Conservation (phyloP, 2,888 invertebrate genomes). For the Lapara coniferarum region DNA sequence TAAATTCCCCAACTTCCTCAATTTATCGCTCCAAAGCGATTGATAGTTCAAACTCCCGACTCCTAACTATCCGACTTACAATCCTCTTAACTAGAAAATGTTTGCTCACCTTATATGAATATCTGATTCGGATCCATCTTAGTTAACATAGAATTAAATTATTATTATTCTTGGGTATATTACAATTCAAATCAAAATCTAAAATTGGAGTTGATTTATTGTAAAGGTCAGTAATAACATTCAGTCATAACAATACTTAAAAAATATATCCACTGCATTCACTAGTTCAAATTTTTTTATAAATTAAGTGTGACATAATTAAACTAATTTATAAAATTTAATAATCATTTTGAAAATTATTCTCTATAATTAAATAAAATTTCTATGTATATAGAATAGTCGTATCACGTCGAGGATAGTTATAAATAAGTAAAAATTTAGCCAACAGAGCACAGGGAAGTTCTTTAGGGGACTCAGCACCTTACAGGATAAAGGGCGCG, state of each 20-base stretch:
- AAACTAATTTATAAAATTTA: too few relatives aligned
- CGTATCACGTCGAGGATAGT: too few relatives aligned
- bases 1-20: slow-evolving; percentile 35
- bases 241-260: too few relatives aligned
- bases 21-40: slow-evolving; percentile 51
- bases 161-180: not conserved
- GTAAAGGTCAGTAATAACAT: too few relatives aligned
- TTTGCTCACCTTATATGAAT: slow-evolving; percentile 55
- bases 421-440: slow-evolving; percentile 8
- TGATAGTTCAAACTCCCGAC: slow-evolving; percentile 61
- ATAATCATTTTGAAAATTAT: too few relatives aligned
- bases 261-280: too few relatives aligned
- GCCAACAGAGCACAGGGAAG: not conserved
- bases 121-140: slow-evolving; percentile 33
- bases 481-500: slow-evolving; percentile 8
- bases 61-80: slow-evolving; percentile 35
- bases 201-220: too few relatives aligned
- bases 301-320: too few relatives aligned
- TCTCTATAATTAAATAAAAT: too few relatives aligned
- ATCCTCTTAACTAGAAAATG: slow-evolving; percentile 45
- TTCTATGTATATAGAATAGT: too few relatives aligned
- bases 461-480: slow-evolving; percentile 2
- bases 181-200: too few relatives aligned
- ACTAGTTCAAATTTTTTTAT: too few relatives aligned
- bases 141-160: slow-evolving; percentile 8